Base-by-base conservation (phyloP, 2,888 invertebrate species). In the Cheilosia impressa region DNA sequence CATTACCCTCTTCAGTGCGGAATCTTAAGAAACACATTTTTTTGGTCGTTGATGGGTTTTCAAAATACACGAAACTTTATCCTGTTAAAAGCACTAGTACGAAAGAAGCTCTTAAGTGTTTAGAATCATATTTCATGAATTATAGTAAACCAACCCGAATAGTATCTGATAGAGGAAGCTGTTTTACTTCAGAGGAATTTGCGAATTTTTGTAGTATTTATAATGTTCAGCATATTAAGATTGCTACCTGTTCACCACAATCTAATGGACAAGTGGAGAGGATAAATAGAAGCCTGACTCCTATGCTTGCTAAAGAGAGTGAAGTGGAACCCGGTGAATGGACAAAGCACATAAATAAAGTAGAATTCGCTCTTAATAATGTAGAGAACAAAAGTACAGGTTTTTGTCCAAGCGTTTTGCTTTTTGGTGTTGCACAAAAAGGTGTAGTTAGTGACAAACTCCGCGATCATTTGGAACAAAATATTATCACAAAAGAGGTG, bases 361-460 rank as follows among this genome's bases (percentile, higher is more conserved):
- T 82, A 15, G 89, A 89, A 79, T 89, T 87, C 76, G 80, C 87
- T 2, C 63, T 89, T 6, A 89, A 89, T 63, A 89, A 89, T 73
- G 88, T 88, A 0, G 63, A 89, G n/a, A 83, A 85, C 55, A 88
- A 88, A 62, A 69, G 88, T 7, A 88, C 89, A 22, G 87, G 88
- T 19, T 5, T 87, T 89, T 63, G 89, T 4, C 89, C 90, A 2
- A 88, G 88, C 80, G 87, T 77, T 50, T 47, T 89, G 24, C 65
- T 90, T 34, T 89, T 89, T 55, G 90, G 89, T 4, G 68, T 89
- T n/a, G 31, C 87, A 62, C 90, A 90, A 68, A 83, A 82, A 52
- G 89, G 89, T 15, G 34, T 75, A 9, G 60, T 87, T 31, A 55
- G 75, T 62, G 88, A 89, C 57, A 63, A 71, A 15, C 27, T 88